Evolutionary conservation across 1,140 invertebrate species (phyloP), one percentile per base, ranked within the genome.

Genomic region (Agrilus planipennis): DNA sequence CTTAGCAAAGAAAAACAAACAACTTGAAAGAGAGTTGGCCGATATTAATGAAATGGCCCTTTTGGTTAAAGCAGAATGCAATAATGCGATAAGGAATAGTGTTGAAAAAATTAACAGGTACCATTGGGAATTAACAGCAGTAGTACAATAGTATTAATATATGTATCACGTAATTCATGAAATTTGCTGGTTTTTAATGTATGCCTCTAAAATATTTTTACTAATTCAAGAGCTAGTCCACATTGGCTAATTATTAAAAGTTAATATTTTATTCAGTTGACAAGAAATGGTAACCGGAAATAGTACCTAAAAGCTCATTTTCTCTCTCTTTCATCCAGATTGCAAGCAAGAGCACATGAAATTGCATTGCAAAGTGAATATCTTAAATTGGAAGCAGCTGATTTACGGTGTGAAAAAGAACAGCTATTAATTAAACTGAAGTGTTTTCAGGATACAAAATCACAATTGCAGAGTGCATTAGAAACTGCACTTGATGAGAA

Each of bases 41-140:
- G 75, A 77, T 53, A 72, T 79, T 39, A 78, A 81, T 58, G 61
- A 69, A 46, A 69, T 80, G 49, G 77, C 77, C 16, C 61, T 79
- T 47, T 72, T 73, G 48, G 73, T 80, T 36, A 77, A 82, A 64
- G 70, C 72, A 22, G 76, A 79, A 47, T 72, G 70, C 50, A 75
- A 75, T 53, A 64, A 63, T 46, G 61, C 63, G 44, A 53, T 71
- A 2, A 58, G 58, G 41, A 52, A 47, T 37, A 61, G 59, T 43
- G 34, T 45, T 18, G 49, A 57, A 49, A 62, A 57, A 51, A 41
- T 62, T 1, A 45, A 41, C 14, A 52, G 49, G 55, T 54, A 43
- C 32, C 34, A 38, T 39, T 17, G n/a, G n/a, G 39, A 34, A 10
- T 35, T 17, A 28, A 35, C 32, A 18, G n/a, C 4, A 4, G 10